Base-by-base conservation (phyloP, 2,888 invertebrate genomes). In the Colostygia pectinataria region DNA sequence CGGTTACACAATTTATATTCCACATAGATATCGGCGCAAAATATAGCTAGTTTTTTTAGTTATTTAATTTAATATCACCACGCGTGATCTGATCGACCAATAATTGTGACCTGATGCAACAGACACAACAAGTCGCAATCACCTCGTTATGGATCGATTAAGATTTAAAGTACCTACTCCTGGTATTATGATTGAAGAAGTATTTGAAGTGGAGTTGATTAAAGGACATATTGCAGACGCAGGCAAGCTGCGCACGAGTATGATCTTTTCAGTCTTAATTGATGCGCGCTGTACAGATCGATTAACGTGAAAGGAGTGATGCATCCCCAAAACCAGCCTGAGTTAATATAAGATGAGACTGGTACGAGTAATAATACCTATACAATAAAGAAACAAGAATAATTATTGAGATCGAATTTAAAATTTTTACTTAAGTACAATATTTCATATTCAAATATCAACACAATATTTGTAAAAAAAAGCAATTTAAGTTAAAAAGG, bases 191-290 rank as follows among this genome's bases (percentile, higher is more conserved):
- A 46, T 43, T 23, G 23, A 34, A 31, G 27, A 29, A 7, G 10
- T 27, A 27, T 34, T 28, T 47, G 51, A 43, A 6, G 29, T 4
- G 2, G 12, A 48, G 27, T 39, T 31, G 57, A 59, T 55, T 51
- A 55, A 55, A 56, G 55, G 45, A 36, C 46, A 61, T 59, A 56
- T 54, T 59, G 53, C 58, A 59, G 54, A 31, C 38, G 24, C 49
- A 57, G 57, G 55, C 55, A 49, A 47, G 44, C 47, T 55, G 62
- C 54, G 61, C 61, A 63, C 63, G 55, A 65, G 64, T 68, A 57
- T 53, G 53, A 63, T 71, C 73, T 77, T 77, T 77, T 76, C 57
- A 64, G 69, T 52, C 57, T 57, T 66, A 65, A 69, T 71, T 66
- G 61, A 68, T 66, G 66, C 55, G 55, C 43, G 44, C 43, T 48